A percentile compares a stretch with the other conserved stretches of the same genome.
These are phyloP conservation scores for Lepidotrigona ventralis DNA, from an alignment of 1,140 invertebrate species.

Conservation along the genomic window DNA sequence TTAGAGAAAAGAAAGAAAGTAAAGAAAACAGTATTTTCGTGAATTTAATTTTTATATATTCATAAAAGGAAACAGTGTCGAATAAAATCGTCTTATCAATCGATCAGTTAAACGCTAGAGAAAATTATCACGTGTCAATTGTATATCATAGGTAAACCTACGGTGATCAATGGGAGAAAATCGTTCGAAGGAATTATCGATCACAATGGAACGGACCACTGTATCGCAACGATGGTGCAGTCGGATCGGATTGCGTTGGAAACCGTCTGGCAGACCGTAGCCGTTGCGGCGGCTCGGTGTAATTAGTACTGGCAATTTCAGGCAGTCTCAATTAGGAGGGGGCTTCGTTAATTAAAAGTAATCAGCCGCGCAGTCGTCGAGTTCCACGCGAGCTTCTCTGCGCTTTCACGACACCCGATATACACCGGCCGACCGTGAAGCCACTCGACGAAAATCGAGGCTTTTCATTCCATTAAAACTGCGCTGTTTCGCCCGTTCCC, in stretches of 20 bases:
- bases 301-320: conserved; percentile 37
- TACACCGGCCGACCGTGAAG: not conserved
- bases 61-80: no score
- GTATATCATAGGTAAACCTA: no score
- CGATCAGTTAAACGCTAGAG: no score
- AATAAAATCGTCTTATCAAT: no score
- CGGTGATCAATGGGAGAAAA: not conserved
- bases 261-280: not conserved
- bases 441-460: not conserved
- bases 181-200: not conserved
- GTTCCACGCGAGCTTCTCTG: not conserved
- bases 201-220: conserved; percentile 2
- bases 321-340: conserved; percentile 13
- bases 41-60: no score
- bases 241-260: not conserved
- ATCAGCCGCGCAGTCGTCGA: conserved; percentile 2
- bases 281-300: not conserved
- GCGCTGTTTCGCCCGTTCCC: not conserved
- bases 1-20: no score
- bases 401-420: not conserved
- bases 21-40: no score
- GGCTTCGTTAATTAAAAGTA: conserved; percentile 41
- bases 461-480: conserved; percentile 7
- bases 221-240: not conserved
- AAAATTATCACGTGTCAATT: no score